Conservation (phyloP, 2,113 vertebrate genomes). For the Callopanchax toddi region DNA sequence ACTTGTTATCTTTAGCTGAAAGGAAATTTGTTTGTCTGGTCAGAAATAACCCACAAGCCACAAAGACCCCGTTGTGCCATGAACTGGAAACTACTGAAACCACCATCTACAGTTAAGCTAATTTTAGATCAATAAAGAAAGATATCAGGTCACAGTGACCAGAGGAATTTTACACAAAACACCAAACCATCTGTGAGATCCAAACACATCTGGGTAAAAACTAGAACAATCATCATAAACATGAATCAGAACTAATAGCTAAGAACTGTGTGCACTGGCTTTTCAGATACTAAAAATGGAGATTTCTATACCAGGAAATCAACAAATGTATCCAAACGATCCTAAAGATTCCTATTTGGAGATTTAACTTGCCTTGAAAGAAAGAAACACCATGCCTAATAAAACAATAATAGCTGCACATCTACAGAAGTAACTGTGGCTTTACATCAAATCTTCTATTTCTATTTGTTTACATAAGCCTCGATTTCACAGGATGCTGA, state of each 20-base stretch:
- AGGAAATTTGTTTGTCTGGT: not conserved
- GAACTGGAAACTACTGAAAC: not conserved
- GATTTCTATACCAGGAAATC: too few relatives aligned
- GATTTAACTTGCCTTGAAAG: not conserved
- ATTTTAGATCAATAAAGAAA: not conserved
- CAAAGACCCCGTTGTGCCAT: not conserved
- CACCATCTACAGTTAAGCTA: not conserved
- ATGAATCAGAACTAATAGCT: too few relatives aligned
- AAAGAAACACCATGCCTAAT: not conserved
- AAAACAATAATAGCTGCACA: not conserved
- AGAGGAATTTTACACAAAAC: not conserved
- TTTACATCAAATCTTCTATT: constrained; percentile 16
- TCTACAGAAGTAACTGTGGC: not conserved
- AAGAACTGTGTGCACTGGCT: too few relatives aligned
- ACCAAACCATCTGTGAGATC: too few relatives aligned
- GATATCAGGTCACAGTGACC: not conserved
- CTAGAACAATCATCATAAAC: too few relatives aligned
- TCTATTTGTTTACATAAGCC: constrained; percentile 16
- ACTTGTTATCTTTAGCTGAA: not conserved
- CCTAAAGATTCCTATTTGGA: not conserved
- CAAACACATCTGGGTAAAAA: too few relatives aligned
- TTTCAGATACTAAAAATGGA: too few relatives aligned
- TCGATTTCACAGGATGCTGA: constrained; percentile 19
- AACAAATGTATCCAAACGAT: not conserved
- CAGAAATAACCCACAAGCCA: not conserved